Evolutionary conservation across 1,140 invertebrate genomes (phyloP), one percentile per base, ranked within the genome.

Genomic region (Trichonephila clavipes): DNA sequence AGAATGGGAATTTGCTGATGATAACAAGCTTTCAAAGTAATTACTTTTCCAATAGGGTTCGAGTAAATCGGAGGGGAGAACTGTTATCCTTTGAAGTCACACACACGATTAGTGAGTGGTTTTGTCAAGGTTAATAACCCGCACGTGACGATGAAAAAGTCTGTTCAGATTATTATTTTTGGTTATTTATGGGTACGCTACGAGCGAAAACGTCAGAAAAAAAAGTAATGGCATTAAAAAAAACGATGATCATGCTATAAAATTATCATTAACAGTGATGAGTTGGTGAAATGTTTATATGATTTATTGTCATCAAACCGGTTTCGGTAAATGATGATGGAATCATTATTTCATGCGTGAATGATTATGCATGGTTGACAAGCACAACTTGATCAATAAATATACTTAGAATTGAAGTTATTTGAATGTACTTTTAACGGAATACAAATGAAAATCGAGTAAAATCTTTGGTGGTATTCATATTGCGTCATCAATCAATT

Each of bases 1-100:
- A n/a, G 28, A 51, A 59, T 58, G 82, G 40, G 40, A 85, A 85
- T 85, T 58, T 58, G 40, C 51, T 44, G 24, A 40, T 62, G 86
- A 88, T 88, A 88, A 88, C 62, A 66, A 58, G 40, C 64, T 89
- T 72, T 89, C 40, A 69, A 40, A 69, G 64, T 89, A 89, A 89
- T 89, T 89, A 77, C 88, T 89, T 89, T 77, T 72, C 88, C 88
- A 89, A 89, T 89, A 89, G 62, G 58, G 59, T 44, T 87, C 83
- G 12, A 18, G 19, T 58, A 28, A 44, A 28, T 14, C 58, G 24
- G 59, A n/a, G 61, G 59, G n/a, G 5, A 7, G 44, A 24, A 59
- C 18, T 24, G 44, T 4, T 14, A 40, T 18, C 59, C 19, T 64
- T 61, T 61, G 85, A 87, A 87, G 59, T 87, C 85, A 34, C 19